A percentile compares a stretch with the other conserved stretches of the same genome.
These are phyloP conservation scores for Sipha maydis DNA, from an alignment of 2,888 invertebrate species.

Conservation along the genomic window DNA sequence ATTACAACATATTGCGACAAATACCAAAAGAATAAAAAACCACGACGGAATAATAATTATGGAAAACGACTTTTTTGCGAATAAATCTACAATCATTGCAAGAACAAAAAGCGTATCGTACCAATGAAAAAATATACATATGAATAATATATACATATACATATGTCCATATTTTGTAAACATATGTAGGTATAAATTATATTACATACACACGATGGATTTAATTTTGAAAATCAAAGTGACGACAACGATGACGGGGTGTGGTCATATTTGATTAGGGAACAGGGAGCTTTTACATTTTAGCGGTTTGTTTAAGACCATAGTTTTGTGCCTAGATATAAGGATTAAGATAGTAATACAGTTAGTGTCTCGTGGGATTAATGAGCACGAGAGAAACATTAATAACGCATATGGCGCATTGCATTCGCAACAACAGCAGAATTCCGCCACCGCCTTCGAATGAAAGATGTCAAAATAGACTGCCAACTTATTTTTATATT, in stretches of 20 bases:
- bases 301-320: not conserved
- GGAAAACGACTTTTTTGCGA: too few relatives aligned
- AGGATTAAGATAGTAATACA: conserved; percentile 21
- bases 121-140: too few relatives aligned
- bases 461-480: conserved; percentile 15
- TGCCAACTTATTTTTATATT: conserved; percentile 6
- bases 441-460: not conserved
- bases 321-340: conserved; percentile 7
- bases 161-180: too few relatives aligned
- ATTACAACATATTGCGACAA: too few relatives aligned
- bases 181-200: too few relatives aligned
- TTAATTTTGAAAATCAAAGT: conserved; percentile 2
- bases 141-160: too few relatives aligned
- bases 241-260: not conserved
- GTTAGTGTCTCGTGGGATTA: conserved; percentile 40
- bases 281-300: conserved; percentile 10
- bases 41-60: too few relatives aligned
- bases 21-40: too few relatives aligned
- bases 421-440: not conserved
- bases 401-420: conserved; percentile 11
- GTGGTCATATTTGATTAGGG: not conserved
- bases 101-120: too few relatives aligned
- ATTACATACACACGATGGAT: not conserved
- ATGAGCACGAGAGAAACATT: conserved; percentile 30
- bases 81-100: too few relatives aligned